Percentiles rank a stretch among this genome's conserved stretches.
phyloP scores from a whole-genome alignment of 2,797 vertebrate genomes.

The Microchirus variegatus region DNA sequence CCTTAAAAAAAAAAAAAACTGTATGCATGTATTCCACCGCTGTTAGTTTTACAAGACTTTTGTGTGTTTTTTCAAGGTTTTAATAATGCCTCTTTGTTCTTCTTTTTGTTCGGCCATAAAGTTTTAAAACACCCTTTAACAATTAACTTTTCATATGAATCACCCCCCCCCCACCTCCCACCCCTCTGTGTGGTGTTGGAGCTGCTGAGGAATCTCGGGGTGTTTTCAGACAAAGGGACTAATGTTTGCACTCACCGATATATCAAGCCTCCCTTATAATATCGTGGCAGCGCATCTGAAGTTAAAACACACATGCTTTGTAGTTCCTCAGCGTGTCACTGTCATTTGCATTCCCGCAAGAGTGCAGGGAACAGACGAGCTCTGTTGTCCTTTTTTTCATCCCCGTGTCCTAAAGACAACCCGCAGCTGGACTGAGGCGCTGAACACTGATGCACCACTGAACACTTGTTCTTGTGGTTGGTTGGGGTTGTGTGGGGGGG shows the following conservation, averaged over 20 bases:
- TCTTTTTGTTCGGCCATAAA: constrained; percentile 43
- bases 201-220: constrained; percentile 31
- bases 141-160: constrained; percentile 49
- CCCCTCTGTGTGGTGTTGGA: constrained; percentile 47
- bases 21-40: constrained; percentile 14
- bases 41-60: constrained; percentile 13
- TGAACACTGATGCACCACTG: constrained; percentile 46
- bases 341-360: constrained; percentile 69
- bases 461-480: constrained; percentile 62
- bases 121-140: constrained; percentile 57
- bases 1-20: too few species aligned
- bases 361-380: constrained; percentile 44
- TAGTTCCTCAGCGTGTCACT: constrained; percentile 46
- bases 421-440: constrained; percentile 62
- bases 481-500: too few species aligned
- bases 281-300: constrained; percentile 57
- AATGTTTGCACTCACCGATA: constrained; percentile 55
- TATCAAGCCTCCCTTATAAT: constrained; percentile 39
- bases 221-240: constrained; percentile 58
- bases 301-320: constrained; percentile 64
- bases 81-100: constrained; percentile 46
- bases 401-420: constrained; percentile 58
- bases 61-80: constrained; percentile 29
- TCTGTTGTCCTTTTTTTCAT: constrained; percentile 61
- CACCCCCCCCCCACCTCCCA: too few species aligned